Conservation (phyloP, 2,888 invertebrate genomes). For the Stegophylla sp. region DNA sequence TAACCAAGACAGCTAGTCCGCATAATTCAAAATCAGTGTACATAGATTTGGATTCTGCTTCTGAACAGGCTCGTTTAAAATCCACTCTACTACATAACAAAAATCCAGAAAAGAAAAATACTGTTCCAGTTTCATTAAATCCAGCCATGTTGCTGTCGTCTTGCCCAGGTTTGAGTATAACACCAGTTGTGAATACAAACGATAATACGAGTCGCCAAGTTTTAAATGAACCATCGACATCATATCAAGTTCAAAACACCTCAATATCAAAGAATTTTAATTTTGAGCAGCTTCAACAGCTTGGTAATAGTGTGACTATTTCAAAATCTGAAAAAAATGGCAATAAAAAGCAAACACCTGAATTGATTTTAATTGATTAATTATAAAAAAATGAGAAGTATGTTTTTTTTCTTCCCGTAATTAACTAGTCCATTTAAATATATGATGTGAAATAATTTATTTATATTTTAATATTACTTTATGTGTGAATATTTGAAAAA, state of each 20-base stretch:
- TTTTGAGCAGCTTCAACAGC: conserved; percentile 31
- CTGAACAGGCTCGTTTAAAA: conserved; percentile 37
- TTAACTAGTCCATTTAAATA: background rate
- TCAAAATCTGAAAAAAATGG: conserved; percentile 36
- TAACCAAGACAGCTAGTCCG: background rate
- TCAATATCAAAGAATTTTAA: background rate
- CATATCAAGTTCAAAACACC: background rate
- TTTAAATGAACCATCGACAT: background rate
- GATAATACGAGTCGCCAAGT: background rate
- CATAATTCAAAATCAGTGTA: conserved; percentile 18
- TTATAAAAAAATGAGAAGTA: background rate
- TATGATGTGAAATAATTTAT: too few relatives aligned
- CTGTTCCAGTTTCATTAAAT: background rate
- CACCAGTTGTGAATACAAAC: conserved; percentile 17
- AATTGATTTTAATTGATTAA: background rate
- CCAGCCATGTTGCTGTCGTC: conserved; percentile 28
- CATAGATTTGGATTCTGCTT: conserved; percentile 28
- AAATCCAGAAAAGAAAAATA: background rate
- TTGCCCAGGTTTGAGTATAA: conserved; percentile 47
- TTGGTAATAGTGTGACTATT: conserved; percentile 32
- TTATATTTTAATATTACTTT: too few relatives aligned
- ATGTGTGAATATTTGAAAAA: too few relatives aligned
- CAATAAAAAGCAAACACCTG: conserved; percentile 6
- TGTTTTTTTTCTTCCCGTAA: background rate
- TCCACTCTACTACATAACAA: conserved; percentile 6